Evolutionary conservation across 2,797 vertebrate species (phyloP).

Genomic region (Thripadectes ignobilis): DNA sequence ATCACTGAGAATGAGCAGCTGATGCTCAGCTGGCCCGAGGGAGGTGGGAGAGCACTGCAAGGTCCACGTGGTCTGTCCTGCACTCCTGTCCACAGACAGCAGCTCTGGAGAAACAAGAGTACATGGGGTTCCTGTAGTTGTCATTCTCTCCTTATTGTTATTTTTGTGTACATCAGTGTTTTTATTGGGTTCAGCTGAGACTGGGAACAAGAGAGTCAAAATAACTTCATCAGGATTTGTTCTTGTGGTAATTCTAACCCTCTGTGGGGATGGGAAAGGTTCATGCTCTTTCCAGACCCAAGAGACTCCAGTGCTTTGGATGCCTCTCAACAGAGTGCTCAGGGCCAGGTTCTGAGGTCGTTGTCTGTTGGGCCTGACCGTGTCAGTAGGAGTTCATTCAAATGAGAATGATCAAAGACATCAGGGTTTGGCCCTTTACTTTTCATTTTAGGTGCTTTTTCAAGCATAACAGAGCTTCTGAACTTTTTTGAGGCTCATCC

Average conservation of each 20-base stretch:
- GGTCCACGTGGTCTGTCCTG: not conserved
- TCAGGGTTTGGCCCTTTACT: slow-evolving; percentile 41
- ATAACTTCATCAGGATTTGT: not conserved
- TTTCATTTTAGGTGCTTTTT: slow-evolving; percentile 65
- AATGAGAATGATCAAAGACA: slow-evolving; percentile 57
- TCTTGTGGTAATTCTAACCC: not conserved
- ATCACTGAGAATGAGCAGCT: not conserved
- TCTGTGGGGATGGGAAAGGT: not conserved
- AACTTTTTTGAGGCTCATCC: slow-evolving; percentile 58
- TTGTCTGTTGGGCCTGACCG: slow-evolving; percentile 18
- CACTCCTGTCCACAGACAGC: not conserved
- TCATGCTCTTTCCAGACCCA: not conserved
- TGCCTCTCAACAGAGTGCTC: not conserved
- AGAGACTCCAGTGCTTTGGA: not conserved
- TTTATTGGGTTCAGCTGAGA: not conserved
- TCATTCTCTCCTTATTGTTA: not conserved
- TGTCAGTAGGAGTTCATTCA: slow-evolving; percentile 52
- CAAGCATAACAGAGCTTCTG: slow-evolving; percentile 62
- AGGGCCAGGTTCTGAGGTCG: slow-evolving; percentile 8
- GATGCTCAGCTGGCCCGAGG: not conserved
- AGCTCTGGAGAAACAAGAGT: not conserved
- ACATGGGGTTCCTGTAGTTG: not conserved
- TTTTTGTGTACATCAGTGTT: slow-evolving; percentile 15
- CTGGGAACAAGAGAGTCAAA: slow-evolving; percentile 9
- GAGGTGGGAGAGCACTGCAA: not conserved